Evolutionary conservation across 2,888 invertebrate species (phyloP).

Genomic region (Parelbella ahira): DNA sequence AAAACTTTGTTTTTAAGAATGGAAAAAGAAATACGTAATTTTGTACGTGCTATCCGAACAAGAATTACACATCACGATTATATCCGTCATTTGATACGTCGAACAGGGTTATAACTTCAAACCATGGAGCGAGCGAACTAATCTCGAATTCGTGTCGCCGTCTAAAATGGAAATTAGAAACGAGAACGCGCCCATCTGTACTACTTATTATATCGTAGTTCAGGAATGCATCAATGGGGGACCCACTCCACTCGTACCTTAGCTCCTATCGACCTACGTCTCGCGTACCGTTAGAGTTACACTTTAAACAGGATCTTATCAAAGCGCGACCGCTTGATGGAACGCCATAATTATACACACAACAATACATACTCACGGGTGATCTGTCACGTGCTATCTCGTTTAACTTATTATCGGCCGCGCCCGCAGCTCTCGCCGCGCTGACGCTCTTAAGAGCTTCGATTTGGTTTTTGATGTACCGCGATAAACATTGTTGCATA

Average conservation of each 20-base stretch:
- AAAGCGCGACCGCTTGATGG: slow-evolving; percentile 20
- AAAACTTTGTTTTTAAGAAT: too few species aligned
- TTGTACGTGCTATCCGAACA: too few species aligned
- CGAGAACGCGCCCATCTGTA: slow-evolving; percentile 15
- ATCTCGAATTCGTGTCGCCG: slow-evolving; percentile 16
- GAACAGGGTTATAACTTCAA: too few species aligned
- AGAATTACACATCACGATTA: too few species aligned
- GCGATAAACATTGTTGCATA: too few species aligned
- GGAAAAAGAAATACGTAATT: too few species aligned
- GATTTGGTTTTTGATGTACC: too few species aligned
- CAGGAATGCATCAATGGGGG: slow-evolving; percentile 25
- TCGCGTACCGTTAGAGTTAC: slow-evolving; percentile 25
- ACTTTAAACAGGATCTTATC: slow-evolving; percentile 26
- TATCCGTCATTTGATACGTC: too few species aligned
- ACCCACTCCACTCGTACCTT: slow-evolving; percentile 8
- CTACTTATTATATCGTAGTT: slow-evolving; percentile 17
- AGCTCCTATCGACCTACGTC: slow-evolving; percentile 24
- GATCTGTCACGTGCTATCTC: slow-evolving; percentile 28
- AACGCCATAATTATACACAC: slow-evolving; percentile 16
- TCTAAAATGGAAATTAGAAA: slow-evolving; percentile 25
- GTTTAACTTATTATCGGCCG: slow-evolving; percentile 17
- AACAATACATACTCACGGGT: slow-evolving; percentile 21
- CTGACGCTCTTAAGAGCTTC: too few species aligned
- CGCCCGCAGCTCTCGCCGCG: slow-evolving; percentile 3
- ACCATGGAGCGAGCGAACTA: too few species aligned